These are phyloP conservation scores for Crambe crambe DNA, from an alignment of 37 sponge, comb jelly and placozoan species.

Conservation along the genomic window DNA sequence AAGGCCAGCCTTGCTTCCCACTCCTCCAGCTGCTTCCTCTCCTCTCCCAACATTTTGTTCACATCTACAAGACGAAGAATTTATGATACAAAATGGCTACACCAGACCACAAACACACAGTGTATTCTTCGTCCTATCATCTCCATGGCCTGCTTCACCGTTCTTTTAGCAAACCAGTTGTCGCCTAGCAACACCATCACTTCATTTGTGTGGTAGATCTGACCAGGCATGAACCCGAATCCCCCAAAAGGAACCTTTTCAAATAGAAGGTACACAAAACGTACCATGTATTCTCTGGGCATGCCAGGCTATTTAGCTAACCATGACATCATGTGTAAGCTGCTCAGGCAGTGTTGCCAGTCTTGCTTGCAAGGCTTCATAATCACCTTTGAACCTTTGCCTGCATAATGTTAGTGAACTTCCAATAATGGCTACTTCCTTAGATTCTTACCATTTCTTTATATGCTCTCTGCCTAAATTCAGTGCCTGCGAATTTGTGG, in stretches of 20 bases:
- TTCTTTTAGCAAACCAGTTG: constrained; percentile 89
- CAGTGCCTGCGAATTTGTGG: constrained; percentile 12
- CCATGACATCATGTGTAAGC: constrained; percentile 84
- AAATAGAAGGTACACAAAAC: background rate
- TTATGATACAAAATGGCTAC: background rate
- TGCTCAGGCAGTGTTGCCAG: constrained; percentile 67
- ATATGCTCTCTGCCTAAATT: constrained; percentile 15
- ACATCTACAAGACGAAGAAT: constrained; percentile 47
- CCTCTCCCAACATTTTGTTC: constrained; percentile 37
- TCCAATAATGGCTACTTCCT: too few relatives aligned
- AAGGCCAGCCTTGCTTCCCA: constrained; percentile 39
- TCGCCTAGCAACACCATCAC: constrained; percentile 87
- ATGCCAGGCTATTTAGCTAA: constrained; percentile 1
- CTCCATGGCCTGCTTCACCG: constrained; percentile 73
- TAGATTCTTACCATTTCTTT: constrained; percentile 35
- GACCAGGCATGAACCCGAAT: constrained; percentile 86
- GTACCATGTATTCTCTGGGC: background rate
- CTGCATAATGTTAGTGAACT: too few relatives aligned
- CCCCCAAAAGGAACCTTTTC: constrained; percentile 84
- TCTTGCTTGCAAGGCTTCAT: constrained; percentile 64
- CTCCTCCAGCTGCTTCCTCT: constrained; percentile 42
- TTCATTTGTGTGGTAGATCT: constrained; percentile 90
- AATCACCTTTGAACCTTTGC: constrained; percentile 77
- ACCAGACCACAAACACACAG: constrained; percentile 31
- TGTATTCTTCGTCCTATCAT: constrained; percentile 71